Base-by-base conservation (phyloP, 2,797 vertebrate genomes). In the Sebastes itinus region DNA sequence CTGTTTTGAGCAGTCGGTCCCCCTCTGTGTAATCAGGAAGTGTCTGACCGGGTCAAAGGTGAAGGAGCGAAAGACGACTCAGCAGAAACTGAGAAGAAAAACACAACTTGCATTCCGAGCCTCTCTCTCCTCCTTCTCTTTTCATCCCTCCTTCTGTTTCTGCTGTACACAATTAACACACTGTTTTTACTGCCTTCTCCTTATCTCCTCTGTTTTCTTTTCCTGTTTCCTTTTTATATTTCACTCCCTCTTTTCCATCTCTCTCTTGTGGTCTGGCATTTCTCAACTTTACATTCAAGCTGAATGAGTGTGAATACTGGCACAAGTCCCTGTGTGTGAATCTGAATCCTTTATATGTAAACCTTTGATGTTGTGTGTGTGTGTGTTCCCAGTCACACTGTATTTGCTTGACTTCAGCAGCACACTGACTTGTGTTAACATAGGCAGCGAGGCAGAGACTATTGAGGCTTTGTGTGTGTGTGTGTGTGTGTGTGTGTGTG, bases 211-310 rank as follows among this genome's bases (percentile, higher is more conserved):
- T 85, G 63, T 78, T 86, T 87, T 75, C 63, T 27, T 86, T 85
- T 86, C 77, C 73, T 56, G 23, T 54, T 81, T 87, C 77, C 85
- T 78, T 63, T 75, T 76, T 27, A 71, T 81, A 46, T 61, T 73
- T 46, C 28, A 63, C 78, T 69, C 56, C 69, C 61, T 78, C 20
- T 38, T 70, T 74, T 67, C 75, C 56, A 27, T 78, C 71, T 46
- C 49, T 74, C 83, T 80, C 78, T 76, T 25, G 56, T 81, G 87
- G 87, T 89, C 90, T 93, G 93, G 86, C 84, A 75, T 93, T 89
- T 92, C 85, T 93, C 92, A 83, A 77, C 80, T 87, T 74, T 58
- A 71, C 88, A 90, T 94, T 89, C 92, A 89, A 84, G 87, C 82
- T 91, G 72, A 67, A 30, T 73, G 67, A 38, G 52, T 78, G 75